Percentiles rank a stretch among this genome's conserved stretches.
These are phyloP conservation scores for Leptocoma aspasia DNA, from an alignment of 2,113 vertebrate genomes.

Conservation along the genomic window DNA sequence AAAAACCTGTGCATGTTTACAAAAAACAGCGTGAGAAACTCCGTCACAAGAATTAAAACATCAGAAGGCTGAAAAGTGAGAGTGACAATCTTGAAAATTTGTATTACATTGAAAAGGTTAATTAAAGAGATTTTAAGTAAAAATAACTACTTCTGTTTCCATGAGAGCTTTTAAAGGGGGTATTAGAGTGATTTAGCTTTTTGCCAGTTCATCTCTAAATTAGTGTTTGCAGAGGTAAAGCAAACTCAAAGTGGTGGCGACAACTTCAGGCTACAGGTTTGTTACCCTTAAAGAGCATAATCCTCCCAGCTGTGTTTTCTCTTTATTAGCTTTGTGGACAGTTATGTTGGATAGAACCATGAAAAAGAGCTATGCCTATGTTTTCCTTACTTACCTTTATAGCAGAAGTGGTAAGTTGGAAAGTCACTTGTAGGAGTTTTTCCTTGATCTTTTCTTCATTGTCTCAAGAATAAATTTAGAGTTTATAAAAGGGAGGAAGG, in stretches of 20 bases:
- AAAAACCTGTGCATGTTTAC: too few species aligned
- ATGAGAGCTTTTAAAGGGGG: background rate
- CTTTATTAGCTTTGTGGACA: background rate
- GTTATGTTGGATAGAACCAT: background rate
- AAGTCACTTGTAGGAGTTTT: background rate
- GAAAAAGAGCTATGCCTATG: background rate
- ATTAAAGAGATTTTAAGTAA: background rate
- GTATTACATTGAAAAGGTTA: background rate
- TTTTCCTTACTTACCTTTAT: background rate
- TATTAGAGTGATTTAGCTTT: background rate
- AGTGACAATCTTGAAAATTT: background rate
- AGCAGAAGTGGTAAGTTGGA: background rate
- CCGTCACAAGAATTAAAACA: too few species aligned
- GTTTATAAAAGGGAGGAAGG: background rate
- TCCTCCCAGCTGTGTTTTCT: background rate
- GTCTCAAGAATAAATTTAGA: background rate
- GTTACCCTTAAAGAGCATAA: background rate
- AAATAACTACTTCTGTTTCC: background rate
- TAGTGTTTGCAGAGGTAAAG: background rate
- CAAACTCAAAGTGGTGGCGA: background rate
- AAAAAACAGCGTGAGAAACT: too few species aligned
- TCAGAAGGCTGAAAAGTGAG: too few species aligned
- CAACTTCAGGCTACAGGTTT: background rate
- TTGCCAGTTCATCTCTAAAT: background rate
- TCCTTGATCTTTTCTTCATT: background rate